Evolutionary conservation across 2,113 vertebrate species (phyloP).

Genomic region (Mustelus asterias): DNA sequence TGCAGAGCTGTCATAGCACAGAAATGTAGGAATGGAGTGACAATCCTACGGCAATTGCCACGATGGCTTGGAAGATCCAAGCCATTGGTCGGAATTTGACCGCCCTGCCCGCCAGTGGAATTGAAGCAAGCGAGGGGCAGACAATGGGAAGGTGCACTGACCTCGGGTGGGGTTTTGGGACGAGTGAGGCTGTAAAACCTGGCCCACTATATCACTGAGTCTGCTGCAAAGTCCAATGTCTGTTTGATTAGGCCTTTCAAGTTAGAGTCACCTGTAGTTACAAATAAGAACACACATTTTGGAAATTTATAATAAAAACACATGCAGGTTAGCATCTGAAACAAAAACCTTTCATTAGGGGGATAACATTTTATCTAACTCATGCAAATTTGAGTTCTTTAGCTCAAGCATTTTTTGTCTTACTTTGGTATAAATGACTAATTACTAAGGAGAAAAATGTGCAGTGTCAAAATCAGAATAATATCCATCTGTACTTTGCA

Average conservation of each 20-base stretch:
- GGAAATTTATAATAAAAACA: not conserved
- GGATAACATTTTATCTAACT: not conserved
- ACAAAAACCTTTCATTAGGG: not conserved
- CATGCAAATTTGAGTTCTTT: not conserved
- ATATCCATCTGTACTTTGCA: not conserved
- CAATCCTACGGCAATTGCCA: too few species aligned
- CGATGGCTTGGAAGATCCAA: too few species aligned
- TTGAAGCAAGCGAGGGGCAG: too few species aligned
- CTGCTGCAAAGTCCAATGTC: not conserved
- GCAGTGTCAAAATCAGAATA: not conserved
- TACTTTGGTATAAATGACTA: not conserved
- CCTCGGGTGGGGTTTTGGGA: too few species aligned
- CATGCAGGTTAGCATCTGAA: not conserved
- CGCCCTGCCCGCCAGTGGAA: too few species aligned
- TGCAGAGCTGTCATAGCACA: too few species aligned
- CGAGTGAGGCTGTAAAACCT: too few species aligned
- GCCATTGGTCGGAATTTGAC: too few species aligned
- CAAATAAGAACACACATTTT: not conserved
- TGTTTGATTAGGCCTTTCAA: not conserved
- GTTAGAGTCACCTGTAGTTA: not conserved
- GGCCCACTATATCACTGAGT: not conserved
- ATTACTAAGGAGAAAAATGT: not conserved
- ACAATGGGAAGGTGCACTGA: too few species aligned
- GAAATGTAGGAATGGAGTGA: too few species aligned
- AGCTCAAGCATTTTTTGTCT: not conserved